Percentiles rank a stretch among this genome's conserved stretches.
Conservation (phyloP, 1,140 invertebrate genomes). For the Drosophila aff. region DNA sequence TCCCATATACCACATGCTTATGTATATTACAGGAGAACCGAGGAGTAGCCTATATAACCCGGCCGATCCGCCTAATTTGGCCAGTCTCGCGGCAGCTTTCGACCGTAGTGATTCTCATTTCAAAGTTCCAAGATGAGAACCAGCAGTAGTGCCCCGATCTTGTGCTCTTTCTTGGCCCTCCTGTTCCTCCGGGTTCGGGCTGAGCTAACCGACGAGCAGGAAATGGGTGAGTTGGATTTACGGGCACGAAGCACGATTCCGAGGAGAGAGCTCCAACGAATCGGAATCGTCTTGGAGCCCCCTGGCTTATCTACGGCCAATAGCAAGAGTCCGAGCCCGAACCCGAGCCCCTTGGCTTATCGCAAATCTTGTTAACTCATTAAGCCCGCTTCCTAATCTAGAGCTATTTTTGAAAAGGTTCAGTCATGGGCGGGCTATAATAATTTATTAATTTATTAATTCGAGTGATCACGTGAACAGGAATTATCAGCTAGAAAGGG, state of each 20-base stretch:
- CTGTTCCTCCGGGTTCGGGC: constrained; percentile 11
- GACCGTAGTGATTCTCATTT: constrained; percentile 21
- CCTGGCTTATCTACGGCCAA: constrained; percentile 27
- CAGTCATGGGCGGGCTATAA: background rate
- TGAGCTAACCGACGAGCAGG: constrained; percentile 45
- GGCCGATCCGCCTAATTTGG: constrained; percentile 14
- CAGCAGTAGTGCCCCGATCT: background rate
- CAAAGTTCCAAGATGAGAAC: constrained; percentile 37
- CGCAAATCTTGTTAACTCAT: constrained; percentile 22
- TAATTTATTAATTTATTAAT: background rate
- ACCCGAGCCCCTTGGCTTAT: constrained; percentile 4
- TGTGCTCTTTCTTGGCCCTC: constrained; percentile 29
- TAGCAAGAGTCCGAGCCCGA: background rate
- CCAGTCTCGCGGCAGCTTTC: constrained; percentile 48
- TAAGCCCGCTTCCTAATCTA: constrained; percentile 9
- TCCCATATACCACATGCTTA: constrained; percentile 6
- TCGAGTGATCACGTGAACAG: constrained; percentile 8
- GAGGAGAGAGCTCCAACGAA: constrained; percentile 8
- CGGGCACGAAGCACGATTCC: background rate
- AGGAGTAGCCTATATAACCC: constrained; percentile 62
- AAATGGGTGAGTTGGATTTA: constrained; percentile 43
- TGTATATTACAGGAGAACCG: constrained; percentile 13
- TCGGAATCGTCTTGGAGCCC: constrained; percentile 12
- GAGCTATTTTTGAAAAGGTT: constrained; percentile 13
- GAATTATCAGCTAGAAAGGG: background rate